A percentile compares a stretch with the other conserved stretches of the same genome.
phyloP scores from a whole-genome alignment of 2,797 vertebrate genomes.

The Taeniopygia guttata region DNA sequence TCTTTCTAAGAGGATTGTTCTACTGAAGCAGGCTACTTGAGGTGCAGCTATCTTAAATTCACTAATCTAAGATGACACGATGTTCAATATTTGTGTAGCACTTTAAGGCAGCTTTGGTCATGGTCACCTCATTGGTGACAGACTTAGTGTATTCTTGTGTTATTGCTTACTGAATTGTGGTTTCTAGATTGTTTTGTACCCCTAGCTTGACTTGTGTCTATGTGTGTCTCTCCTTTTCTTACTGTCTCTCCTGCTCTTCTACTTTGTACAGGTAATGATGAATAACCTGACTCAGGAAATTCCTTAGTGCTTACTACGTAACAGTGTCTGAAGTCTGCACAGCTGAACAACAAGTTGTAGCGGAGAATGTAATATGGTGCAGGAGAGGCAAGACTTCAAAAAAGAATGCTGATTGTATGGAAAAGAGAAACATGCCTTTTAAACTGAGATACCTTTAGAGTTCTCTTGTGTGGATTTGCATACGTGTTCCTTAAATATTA shows the following conservation, averaged over 20 bases:
- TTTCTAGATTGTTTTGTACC: neutral
- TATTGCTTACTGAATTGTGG: neutral
- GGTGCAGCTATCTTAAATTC: neutral
- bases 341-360: conserved; percentile 5
- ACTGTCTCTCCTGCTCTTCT: neutral
- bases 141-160: neutral
- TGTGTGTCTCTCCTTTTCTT: neutral
- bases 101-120: neutral
- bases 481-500: conserved; percentile 19
- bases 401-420: conserved; percentile 33
- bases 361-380: conserved; percentile 6
- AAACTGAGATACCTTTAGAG: conserved; percentile 1
- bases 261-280: conserved; percentile 87
- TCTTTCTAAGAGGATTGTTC: neutral
- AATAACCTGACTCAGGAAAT: conserved; percentile 75
- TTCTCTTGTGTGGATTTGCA: conserved; percentile 27
- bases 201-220: neutral
- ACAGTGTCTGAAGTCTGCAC: conserved; percentile 21
- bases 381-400: conserved; percentile 25
- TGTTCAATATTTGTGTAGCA: neutral
- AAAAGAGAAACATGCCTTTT: conserved; percentile 38
- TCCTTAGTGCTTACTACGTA: conserved; percentile 6
- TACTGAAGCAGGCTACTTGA: neutral
- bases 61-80: neutral
- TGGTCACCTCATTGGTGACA: neutral